Base-by-base conservation (phyloP, 2,888 invertebrate species). In the Yponomeuta malinellus region DNA sequence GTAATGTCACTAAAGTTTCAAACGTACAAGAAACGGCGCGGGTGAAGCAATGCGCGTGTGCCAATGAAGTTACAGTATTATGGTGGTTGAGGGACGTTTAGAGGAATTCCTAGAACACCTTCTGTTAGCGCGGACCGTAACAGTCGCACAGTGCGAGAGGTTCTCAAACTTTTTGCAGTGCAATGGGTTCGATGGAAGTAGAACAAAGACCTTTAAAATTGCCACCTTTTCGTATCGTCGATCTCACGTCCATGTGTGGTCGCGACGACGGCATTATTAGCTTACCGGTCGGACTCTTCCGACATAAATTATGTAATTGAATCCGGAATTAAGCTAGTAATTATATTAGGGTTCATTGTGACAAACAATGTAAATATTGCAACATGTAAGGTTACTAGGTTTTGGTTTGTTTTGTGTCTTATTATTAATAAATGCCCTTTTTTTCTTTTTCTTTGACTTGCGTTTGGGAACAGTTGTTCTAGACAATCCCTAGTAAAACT, bases 401-500 rank as follows among this genome's bases (percentile, higher is more conserved):
- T 52, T 52, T 52, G 6, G 52, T 52, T 4, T 33, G 2, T 33
- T 33, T 33, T 33, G 33, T 1, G 33, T 33, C 1, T 33, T 33
- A 5, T 33, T 33, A 33, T 33, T 4, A 5, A 33, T 33, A 33
- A 33, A 33, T 33, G 33, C 1, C 0, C 0, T 33, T 33, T 33
- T 1, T 33, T 33, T 33, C 33, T 33, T 2, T 33, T 33, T 33
- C 3, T 33, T 5, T 33, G 3, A 33, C 33, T 33, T 33, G 15
- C 0, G 15, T 59, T 59, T 59, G 52, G 52, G 52, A 12, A 59
- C 52, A 12, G 52, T 12, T 59, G 52, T 15, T 9, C 52, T 59
- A 59, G 15, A 59, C 52, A 59, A 59, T 59, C 52, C 52, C 52
- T 59, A 59, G 52, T 59, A 59, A 59, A 59, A 59, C 52, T 59